A percentile compares a stretch with the other conserved stretches of the same genome.
phyloP scores from a whole-genome alignment of 2,797 vertebrate genomes.

The Platyrinchus mystaceus region DNA sequence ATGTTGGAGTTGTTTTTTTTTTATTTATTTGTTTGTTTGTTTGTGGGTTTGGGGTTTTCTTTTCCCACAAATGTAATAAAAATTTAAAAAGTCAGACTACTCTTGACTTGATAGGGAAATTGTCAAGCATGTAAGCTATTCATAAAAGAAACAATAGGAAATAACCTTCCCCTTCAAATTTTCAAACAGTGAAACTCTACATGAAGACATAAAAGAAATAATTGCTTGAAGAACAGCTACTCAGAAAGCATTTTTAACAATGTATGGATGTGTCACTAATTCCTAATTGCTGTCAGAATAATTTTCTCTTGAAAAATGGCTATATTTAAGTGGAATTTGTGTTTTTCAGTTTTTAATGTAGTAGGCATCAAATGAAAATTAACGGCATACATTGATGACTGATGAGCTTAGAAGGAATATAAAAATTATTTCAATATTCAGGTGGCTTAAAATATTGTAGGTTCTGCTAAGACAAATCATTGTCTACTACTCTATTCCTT shows the following conservation, averaged over 20 bases:
- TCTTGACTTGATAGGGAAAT: not conserved
- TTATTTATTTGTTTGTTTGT: not conserved
- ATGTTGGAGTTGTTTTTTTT: not conserved
- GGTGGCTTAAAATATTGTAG: not conserved
- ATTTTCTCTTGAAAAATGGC: not conserved
- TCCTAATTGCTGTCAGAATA: not conserved
- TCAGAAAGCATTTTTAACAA: conserved; percentile 11
- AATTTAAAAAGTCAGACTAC: not conserved
- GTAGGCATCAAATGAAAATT: not conserved
- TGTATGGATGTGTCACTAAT: not conserved
- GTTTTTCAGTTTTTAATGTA: not conserved
- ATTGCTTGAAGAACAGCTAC: not conserved
- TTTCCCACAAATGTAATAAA: not conserved
- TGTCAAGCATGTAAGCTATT: not conserved
- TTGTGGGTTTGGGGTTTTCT: not conserved
- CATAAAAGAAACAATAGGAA: not conserved
- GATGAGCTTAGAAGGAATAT: not conserved
- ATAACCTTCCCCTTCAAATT: not conserved
- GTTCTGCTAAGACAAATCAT: not conserved
- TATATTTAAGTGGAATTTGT: not conserved
- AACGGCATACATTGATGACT: not conserved
- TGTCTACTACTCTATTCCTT: not conserved
- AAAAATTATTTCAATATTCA: not conserved
- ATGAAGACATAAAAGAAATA: conserved; percentile 6
- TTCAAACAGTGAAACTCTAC: not conserved